phyloP scores from a whole-genome alignment of 2,113 vertebrate genomes.

The Peromyscus californicus region DNA sequence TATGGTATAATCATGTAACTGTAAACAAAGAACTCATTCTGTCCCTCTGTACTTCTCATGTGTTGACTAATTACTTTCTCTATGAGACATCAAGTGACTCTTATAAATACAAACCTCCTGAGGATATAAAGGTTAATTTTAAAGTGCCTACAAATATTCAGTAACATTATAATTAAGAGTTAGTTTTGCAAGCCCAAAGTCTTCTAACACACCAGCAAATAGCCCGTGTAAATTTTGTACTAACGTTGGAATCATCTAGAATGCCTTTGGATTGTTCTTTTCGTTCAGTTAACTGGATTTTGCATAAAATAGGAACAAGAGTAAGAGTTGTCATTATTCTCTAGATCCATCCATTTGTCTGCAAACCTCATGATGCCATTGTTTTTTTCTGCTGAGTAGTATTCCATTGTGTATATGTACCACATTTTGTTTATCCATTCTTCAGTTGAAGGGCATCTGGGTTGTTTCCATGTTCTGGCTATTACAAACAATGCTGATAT shows the following conservation, averaged over 20 bases:
- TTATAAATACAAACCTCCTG: conserved; percentile 87
- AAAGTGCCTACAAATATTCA: conserved; percentile 88
- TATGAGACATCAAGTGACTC: conserved; percentile 87
- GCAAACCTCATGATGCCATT: no score
- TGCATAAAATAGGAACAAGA: background rate
- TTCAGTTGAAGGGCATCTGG: no score
- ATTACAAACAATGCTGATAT: no score
- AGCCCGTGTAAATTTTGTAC: conserved; percentile 79
- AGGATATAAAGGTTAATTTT: conserved; percentile 90
- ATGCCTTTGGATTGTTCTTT: conserved; percentile 67
- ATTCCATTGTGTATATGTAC: no score
- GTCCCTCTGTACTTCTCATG: conserved; percentile 89
- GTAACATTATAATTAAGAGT: conserved; percentile 88
- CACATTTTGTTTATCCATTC: no score
- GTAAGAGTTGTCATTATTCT: background rate
- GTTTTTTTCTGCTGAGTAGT: no score
- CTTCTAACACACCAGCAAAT: conserved; percentile 75
- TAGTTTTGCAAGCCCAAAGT: conserved; percentile 81
- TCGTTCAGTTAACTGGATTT: conserved; percentile 57
- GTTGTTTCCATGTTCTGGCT: no score
- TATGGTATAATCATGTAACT: conserved; percentile 86
- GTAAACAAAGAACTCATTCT: conserved; percentile 92
- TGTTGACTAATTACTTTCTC: conserved; percentile 93
- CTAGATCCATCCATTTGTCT: no score
- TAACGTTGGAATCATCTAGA: conserved; percentile 75